Evolutionary conservation across 1,140 invertebrate species (phyloP).

Genomic region (Periplaneta americana): DNA sequence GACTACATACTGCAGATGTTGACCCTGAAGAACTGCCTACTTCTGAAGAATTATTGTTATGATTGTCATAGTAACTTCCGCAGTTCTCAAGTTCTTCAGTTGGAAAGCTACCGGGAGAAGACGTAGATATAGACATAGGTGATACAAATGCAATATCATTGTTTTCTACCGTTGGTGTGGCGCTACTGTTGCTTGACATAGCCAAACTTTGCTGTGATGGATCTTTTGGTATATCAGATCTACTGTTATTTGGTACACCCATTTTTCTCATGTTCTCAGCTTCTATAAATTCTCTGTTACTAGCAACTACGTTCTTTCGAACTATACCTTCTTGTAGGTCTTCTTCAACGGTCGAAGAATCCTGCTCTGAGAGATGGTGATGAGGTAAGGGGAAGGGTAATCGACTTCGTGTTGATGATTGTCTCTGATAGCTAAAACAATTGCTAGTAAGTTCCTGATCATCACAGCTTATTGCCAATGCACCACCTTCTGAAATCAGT

Average conservation of each 20-base stretch:
- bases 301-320: background rate
- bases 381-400: background rate
- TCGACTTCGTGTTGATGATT: background rate
- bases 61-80: background rate
- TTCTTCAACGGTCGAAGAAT: background rate
- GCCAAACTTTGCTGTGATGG: background rate
- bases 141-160: conserved; percentile 4
- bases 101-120: conserved; percentile 7
- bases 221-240: background rate
- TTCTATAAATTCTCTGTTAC: background rate
- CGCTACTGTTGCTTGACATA: background rate
- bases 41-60: background rate
- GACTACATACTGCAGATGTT: background rate
- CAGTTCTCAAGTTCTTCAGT: conserved; percentile 2
- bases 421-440: conserved; percentile 14
- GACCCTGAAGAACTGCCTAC: background rate
- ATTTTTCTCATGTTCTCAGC: background rate
- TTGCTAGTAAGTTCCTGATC: conserved; percentile 8
- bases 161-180: background rate
- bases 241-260: background rate
- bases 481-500: background rate
- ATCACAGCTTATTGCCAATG: background rate
- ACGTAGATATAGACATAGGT: conserved; percentile 15
- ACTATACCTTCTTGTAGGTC: background rate
- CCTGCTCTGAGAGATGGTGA: background rate